Conservation (phyloP, 1,140 invertebrate genomes). For the Cyclina sinensis region DNA sequence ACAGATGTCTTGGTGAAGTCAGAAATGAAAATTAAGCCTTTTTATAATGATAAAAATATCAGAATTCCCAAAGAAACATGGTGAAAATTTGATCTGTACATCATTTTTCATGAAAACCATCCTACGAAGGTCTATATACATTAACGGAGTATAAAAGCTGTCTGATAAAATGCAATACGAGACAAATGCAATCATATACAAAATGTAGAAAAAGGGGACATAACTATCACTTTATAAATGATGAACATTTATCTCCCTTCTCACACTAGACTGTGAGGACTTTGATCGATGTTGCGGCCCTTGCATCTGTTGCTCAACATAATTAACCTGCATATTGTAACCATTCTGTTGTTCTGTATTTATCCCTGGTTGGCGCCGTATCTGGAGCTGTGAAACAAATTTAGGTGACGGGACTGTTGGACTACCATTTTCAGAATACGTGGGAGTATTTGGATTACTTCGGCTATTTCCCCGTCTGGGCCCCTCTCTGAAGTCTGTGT, state of each 20-base stretch:
- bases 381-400: constrained; percentile 60
- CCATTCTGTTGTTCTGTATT: constrained; percentile 50
- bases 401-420: constrained; percentile 22
- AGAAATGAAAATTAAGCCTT: too few relatives aligned
- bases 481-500: background rate
- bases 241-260: constrained; percentile 55
- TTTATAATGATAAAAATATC: background rate
- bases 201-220: background rate
- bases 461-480: background rate
- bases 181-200: background rate
- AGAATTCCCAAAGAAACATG: background rate
- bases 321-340: constrained; percentile 46
- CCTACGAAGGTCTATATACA: background rate
- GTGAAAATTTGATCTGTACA: background rate
- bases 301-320: constrained; percentile 53
- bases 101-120: background rate
- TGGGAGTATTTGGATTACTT: constrained; percentile 53
- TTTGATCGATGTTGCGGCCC: constrained; percentile 5
- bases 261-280: background rate
- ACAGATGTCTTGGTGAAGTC: too few relatives aligned
- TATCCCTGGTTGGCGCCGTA: constrained; percentile 33
- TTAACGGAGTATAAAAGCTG: background rate
- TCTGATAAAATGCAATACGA: background rate
- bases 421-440: constrained; percentile 48
- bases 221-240: constrained; percentile 36